Percentiles rank a stretch among this genome's conserved stretches.
Conservation (phyloP, 2,113 vertebrate species). For the Dascyllus trimaculatus region DNA sequence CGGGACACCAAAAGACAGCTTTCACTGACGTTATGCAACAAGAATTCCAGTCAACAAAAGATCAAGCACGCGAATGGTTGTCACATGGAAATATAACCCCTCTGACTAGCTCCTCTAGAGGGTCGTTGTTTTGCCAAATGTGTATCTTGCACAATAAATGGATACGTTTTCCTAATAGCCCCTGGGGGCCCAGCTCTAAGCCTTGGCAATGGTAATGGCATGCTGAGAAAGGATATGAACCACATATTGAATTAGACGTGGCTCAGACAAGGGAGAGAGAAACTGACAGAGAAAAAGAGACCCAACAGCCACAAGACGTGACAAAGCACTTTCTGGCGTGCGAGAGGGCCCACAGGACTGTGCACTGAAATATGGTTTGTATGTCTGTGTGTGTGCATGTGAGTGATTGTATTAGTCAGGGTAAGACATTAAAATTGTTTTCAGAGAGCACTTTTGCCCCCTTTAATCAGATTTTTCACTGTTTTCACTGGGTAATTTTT, state of each 20-base stretch:
- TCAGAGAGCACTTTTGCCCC: slow-evolving; percentile 22
- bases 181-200: slow-evolving; percentile 49
- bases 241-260: slow-evolving; percentile 65
- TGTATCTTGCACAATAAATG: slow-evolving; percentile 72
- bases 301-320: slow-evolving; percentile 67
- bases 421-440: slow-evolving; percentile 44
- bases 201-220: slow-evolving; percentile 49
- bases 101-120: slow-evolving; percentile 58
- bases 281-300: slow-evolving; percentile 57
- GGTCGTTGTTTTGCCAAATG: slow-evolving; percentile 66
- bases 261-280: slow-evolving; percentile 44
- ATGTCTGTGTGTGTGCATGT: slow-evolving; percentile 34
- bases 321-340: slow-evolving; percentile 73
- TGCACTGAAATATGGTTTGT: slow-evolving; percentile 58
- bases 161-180: slow-evolving; percentile 71
- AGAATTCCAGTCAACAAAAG: slow-evolving; percentile 65
- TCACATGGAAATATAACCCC: slow-evolving; percentile 70
- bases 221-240: slow-evolving; percentile 65
- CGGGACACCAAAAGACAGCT: slow-evolving; percentile 39
- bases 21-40: slow-evolving; percentile 53
- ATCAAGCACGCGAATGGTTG: slow-evolving; percentile 58
- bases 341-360: slow-evolving; percentile 59
- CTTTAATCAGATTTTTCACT: slow-evolving; percentile 24
- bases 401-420: slow-evolving; percentile 45
- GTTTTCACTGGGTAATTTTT: slow-evolving; percentile 16